Conservation (phyloP, 2,888 invertebrate genomes). For the Caenorhabditis wallacei region DNA sequence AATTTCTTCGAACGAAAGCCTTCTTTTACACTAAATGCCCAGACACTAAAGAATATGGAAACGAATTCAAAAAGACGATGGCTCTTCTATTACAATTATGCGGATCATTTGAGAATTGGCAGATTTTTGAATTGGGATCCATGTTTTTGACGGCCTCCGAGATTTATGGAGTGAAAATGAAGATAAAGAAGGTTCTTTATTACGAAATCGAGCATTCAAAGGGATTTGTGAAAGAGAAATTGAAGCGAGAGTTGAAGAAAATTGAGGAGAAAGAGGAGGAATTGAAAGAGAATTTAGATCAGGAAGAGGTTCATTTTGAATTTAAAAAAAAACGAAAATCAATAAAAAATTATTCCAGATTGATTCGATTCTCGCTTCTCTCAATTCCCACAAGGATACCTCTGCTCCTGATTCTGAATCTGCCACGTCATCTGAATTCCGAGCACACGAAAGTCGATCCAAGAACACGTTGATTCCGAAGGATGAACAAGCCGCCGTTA, state of each 20-base stretch:
- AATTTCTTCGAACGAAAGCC: constrained; percentile 54
- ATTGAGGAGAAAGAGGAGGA: constrained; percentile 10
- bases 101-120: constrained; percentile 58
- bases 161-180: constrained; percentile 37
- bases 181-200: constrained; percentile 31
- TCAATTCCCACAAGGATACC: constrained; percentile 30
- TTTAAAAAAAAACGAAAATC: not conserved
- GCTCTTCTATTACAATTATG: constrained; percentile 53
- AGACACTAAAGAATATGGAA: not conserved
- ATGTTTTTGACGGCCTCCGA: constrained; percentile 12
- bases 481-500: constrained; percentile 20
- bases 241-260: constrained; percentile 17
- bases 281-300: constrained; percentile 13
- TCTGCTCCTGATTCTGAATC: constrained; percentile 30
- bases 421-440: constrained; percentile 42
- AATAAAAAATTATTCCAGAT: constrained; percentile 13
- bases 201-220: constrained; percentile 51
- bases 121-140: constrained; percentile 28
- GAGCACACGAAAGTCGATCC: constrained; percentile 60
- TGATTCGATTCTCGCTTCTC: not conserved
- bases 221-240: constrained; percentile 49
- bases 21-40: constrained; percentile 10
- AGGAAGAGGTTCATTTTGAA: constrained; percentile 4
- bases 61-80: constrained; percentile 36
- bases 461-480: constrained; percentile 51